These are phyloP conservation scores for Rhagium mordax DNA, from an alignment of 2,888 invertebrate species.

Conservation along the genomic window DNA sequence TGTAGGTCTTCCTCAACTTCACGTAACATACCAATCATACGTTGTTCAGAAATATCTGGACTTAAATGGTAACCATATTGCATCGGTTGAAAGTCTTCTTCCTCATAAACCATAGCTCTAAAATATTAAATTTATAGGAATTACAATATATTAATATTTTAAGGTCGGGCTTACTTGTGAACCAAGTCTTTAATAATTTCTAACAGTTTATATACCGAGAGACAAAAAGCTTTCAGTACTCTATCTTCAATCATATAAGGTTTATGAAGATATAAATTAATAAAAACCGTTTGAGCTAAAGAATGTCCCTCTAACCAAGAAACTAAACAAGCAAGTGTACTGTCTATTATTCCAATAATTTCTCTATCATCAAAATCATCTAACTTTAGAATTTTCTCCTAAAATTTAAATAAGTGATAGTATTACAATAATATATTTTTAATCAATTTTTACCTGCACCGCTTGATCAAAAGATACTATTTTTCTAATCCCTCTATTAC, in stretches of 20 bases:
- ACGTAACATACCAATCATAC: conserved; percentile 85
- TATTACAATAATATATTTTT: conserved; percentile 46
- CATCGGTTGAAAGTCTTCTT: conserved; percentile 97
- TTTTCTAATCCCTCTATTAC: conserved; percentile 89
- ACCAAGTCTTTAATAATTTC: conserved; percentile 92
- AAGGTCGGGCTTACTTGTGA: conserved; percentile 78
- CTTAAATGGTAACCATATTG: conserved; percentile 91
- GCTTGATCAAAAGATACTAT: conserved; percentile 91
- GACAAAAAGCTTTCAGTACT: conserved; percentile 87
- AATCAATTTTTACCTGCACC: conserved; percentile 77
- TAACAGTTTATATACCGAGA: conserved; percentile 90
- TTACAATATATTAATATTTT: background rate
- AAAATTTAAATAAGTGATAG: conserved; percentile 59
- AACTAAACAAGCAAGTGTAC: conserved; percentile 92
- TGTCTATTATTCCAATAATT: conserved; percentile 94
- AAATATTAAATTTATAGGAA: conserved; percentile 42
- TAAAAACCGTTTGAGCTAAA: conserved; percentile 96
- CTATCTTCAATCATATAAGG: conserved; percentile 89
- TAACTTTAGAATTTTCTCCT: conserved; percentile 85
- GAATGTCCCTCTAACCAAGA: conserved; percentile 99
- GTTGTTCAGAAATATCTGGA: conserved; percentile 86
- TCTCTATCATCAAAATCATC: conserved; percentile 84
- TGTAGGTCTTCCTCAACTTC: conserved; percentile 94
- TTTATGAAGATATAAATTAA: conserved; percentile 94
- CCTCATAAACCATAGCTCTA: conserved; percentile 90